Evolutionary conservation across 2,797 vertebrate genomes (phyloP).

Genomic region (Phataginus tetradactyla): DNA sequence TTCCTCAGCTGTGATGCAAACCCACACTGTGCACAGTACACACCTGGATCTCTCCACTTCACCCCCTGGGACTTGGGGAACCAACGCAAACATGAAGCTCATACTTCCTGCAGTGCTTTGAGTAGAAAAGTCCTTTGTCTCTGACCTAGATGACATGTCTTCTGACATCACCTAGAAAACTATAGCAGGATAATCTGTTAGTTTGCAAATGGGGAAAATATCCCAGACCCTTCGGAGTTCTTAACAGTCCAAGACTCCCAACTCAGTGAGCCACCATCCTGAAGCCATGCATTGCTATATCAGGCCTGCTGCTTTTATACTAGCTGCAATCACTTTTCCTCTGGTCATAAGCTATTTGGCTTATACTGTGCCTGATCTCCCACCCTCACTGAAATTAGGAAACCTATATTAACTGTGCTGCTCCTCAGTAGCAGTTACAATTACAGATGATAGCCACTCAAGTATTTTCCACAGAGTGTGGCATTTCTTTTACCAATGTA

Average conservation of each 20-base stretch:
- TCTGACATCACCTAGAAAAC: neutral
- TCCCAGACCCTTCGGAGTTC: neutral
- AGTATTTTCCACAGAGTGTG: neutral
- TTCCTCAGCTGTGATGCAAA: neutral
- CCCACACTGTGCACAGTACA: neutral
- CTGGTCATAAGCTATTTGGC: neutral
- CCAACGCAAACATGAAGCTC: neutral
- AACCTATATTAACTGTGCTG: neutral
- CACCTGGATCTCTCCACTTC: neutral
- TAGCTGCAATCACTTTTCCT: neutral
- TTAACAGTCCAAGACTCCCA: neutral
- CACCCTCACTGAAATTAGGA: neutral
- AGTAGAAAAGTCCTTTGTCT: neutral
- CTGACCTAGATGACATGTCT: neutral
- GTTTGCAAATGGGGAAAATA: neutral
- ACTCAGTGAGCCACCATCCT: neutral
- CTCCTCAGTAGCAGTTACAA: neutral
- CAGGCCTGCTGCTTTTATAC: neutral
- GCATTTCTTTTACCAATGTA: neutral
- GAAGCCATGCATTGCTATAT: neutral
- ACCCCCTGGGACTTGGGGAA: neutral
- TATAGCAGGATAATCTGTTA: neutral
- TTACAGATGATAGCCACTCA: neutral
- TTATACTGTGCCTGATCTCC: neutral
- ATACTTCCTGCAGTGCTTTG: neutral